phyloP scores from a whole-genome alignment of 1,140 invertebrate genomes.

The Ruditapes philippinarum region DNA sequence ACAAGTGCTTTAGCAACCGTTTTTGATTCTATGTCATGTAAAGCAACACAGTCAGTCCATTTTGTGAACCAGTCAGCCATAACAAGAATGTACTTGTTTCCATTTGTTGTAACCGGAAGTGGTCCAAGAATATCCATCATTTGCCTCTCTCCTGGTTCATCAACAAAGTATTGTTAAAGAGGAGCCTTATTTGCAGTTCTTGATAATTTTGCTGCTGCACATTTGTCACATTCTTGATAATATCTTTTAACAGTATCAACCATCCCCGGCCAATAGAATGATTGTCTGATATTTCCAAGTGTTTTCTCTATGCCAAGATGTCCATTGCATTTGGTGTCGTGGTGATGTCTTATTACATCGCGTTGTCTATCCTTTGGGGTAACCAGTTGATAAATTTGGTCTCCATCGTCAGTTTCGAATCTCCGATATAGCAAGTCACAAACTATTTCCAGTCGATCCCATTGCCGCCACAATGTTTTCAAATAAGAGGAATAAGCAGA shows the following conservation, averaged over 20 bases:
- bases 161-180: neutral
- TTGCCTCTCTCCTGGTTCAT: neutral
- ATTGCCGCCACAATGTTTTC: slow-evolving; percentile 27
- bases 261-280: too few species aligned
- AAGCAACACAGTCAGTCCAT: slow-evolving; percentile 8
- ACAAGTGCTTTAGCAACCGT: slow-evolving; percentile 5
- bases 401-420: too few species aligned
- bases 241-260: too few species aligned
- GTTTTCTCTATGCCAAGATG: slow-evolving; percentile 71
- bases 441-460: neutral
- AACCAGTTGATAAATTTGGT: neutral
- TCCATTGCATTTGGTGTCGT: neutral
- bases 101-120: neutral
- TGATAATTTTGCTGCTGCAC: neutral
- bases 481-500: neutral
- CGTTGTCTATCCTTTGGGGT: neutral
- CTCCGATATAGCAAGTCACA: too few species aligned
- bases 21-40: neutral
- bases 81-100: slow-evolving; percentile 22
- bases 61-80: slow-evolving; percentile 23
- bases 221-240: slow-evolving; percentile 5
- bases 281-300: neutral
- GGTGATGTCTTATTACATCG: slow-evolving; percentile 2
- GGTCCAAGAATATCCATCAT: slow-evolving; percentile 20
- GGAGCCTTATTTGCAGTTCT: slow-evolving; percentile 27